phyloP scores from a whole-genome alignment of 2,888 invertebrate species.

The Eugnorisma glareosa region DNA sequence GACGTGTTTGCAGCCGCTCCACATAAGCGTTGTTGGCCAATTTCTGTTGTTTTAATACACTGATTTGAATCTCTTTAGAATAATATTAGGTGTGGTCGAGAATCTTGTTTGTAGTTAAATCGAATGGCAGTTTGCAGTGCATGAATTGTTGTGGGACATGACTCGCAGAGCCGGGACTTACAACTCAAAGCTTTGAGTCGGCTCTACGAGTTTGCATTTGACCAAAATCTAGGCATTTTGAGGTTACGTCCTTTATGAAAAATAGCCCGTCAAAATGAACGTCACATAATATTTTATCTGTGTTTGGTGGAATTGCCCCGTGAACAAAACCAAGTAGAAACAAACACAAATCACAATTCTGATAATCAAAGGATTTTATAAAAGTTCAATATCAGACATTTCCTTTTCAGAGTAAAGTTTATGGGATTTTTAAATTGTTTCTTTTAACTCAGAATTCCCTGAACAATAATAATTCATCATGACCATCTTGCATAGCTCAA shows the following conservation, averaged over 20 bases:
- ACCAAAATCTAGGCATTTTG: not conserved
- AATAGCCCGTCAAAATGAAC: not conserved
- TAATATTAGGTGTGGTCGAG: slow-evolving; percentile 60
- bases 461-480: slow-evolving; percentile 36
- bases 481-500: slow-evolving; percentile 38
- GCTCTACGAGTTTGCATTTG: not conserved
- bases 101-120: slow-evolving; percentile 46
- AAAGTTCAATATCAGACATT: not conserved
- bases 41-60: slow-evolving; percentile 62
- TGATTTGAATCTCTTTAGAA: slow-evolving; percentile 65
- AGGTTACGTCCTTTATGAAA: not conserved
- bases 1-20: slow-evolving; percentile 51
- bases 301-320: not conserved
- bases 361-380: not conserved
- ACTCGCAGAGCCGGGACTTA: no score
- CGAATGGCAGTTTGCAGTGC: slow-evolving; percentile 15
- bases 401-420: not conserved
- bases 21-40: slow-evolving; percentile 59
- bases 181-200: no score
- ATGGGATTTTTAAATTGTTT: slow-evolving; percentile 4
- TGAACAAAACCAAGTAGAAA: not conserved
- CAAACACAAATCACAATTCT: not conserved
- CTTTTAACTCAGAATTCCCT: not conserved
- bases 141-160: not conserved
- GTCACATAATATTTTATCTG: not conserved